Conservation (phyloP, 64 coral and sea anemone genomes). For the Catalaphyllia jardinei region DNA sequence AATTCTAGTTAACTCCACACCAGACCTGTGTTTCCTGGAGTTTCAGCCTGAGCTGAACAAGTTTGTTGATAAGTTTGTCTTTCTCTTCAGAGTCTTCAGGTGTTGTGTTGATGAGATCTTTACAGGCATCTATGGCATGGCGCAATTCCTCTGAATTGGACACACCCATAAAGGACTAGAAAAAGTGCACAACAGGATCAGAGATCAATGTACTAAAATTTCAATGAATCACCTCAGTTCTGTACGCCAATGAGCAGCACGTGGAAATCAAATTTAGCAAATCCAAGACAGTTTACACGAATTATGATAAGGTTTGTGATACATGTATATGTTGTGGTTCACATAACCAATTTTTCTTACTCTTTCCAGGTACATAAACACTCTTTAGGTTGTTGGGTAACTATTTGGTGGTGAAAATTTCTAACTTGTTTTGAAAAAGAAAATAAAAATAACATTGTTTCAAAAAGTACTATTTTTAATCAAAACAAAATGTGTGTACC, state of each 20-base stretch:
- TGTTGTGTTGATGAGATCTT: constrained; percentile 63
- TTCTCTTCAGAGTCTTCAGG: constrained; percentile 62
- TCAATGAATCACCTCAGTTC: no score
- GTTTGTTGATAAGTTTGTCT: constrained; percentile 67
- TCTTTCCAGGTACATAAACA: no score
- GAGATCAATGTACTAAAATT: background rate
- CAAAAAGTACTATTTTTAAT: background rate
- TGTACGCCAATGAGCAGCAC: no score
- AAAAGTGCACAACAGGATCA: constrained; percentile 6
- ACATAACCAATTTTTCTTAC: no score
- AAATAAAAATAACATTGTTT: background rate
- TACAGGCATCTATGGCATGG: constrained; percentile 74
- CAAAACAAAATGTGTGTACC: constrained; percentile 27
- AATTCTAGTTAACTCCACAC: background rate
- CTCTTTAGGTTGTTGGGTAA: no score
- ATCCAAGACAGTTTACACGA: no score
- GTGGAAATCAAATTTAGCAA: no score
- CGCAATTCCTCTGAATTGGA: constrained; percentile 74
- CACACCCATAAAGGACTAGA: constrained; percentile 85
- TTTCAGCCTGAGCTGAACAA: constrained; percentile 72
- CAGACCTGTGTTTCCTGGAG: constrained; percentile 78
- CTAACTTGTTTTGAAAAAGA: no score
- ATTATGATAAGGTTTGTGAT: no score
- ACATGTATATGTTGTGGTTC: no score
- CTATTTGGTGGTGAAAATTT: no score